Evolutionary conservation across 2,888 invertebrate genomes (phyloP).

Genomic region (Fragum whitleyi): DNA sequence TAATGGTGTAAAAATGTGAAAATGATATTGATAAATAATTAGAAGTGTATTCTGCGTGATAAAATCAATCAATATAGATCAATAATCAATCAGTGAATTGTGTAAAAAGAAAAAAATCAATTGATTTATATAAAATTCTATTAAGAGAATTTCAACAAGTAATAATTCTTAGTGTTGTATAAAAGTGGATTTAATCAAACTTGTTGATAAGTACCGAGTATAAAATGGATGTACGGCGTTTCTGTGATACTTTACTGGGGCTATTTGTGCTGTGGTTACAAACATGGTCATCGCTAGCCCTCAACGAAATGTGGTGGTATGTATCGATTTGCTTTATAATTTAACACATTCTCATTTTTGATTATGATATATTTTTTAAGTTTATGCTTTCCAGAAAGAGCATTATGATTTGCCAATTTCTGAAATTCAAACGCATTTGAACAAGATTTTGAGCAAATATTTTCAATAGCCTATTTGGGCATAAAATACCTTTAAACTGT

Average conservation of each 20-base stretch:
- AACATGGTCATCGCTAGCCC: constrained; percentile 41
- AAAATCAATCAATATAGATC: not conserved
- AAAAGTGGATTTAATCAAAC: constrained; percentile 11
- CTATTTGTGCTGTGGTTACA: constrained; percentile 56
- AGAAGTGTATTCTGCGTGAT: not conserved
- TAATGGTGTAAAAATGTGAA: not conserved
- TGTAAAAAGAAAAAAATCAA: not conserved
- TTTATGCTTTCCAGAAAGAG: too few relatives aligned
- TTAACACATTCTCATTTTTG: too few relatives aligned
- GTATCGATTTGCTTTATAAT: constrained; percentile 28
- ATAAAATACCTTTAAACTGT: too few relatives aligned
- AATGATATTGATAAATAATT: constrained; percentile 5
- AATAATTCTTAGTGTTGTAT: not conserved
- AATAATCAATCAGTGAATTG: not conserved
- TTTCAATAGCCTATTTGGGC: too few relatives aligned
- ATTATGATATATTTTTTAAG: too few relatives aligned
- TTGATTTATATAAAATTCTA: too few relatives aligned
- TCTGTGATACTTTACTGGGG: constrained; percentile 58
- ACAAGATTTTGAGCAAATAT: too few relatives aligned
- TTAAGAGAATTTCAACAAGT: too few relatives aligned
- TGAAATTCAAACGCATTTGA: too few relatives aligned
- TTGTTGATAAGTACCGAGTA: not conserved
- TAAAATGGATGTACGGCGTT: constrained; percentile 8
- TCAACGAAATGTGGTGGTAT: constrained; percentile 66
- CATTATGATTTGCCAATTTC: too few relatives aligned